Evolutionary conservation across 2,888 invertebrate species (phyloP).

Genomic region (Sicus ferrugineus): DNA sequence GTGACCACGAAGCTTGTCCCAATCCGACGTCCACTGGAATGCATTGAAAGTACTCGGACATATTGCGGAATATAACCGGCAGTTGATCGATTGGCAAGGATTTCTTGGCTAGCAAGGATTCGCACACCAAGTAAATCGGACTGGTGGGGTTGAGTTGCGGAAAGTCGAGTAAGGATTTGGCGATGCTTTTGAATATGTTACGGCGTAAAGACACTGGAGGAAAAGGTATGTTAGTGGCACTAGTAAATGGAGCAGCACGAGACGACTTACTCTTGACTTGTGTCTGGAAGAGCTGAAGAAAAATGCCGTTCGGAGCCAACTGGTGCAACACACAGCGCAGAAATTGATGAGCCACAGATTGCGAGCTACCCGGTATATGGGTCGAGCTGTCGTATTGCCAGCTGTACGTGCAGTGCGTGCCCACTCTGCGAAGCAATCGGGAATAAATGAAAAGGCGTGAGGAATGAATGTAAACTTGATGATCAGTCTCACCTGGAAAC

Average conservation of each 20-base stretch:
- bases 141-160: constrained; percentile 94
- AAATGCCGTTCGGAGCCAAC: constrained; percentile 95
- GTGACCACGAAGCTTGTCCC: constrained; percentile 78
- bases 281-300: constrained; percentile 93
- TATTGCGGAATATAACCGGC: constrained; percentile 84
- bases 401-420: constrained; percentile 80
- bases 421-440: constrained; percentile 68
- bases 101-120: constrained; percentile 81
- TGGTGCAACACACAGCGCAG: constrained; percentile 95
- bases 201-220: constrained; percentile 68
- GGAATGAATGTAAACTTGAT: background rate
- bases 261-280: constrained; percentile 76
- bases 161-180: constrained; percentile 93
- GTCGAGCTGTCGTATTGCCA: constrained; percentile 90
- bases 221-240: background rate
- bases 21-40: constrained; percentile 82
- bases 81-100: constrained; percentile 75
- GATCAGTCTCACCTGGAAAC: constrained; percentile 81
- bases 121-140: constrained; percentile 84
- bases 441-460: background rate
- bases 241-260: background rate
- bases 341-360: constrained; percentile 96
- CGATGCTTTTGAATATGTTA: constrained; percentile 93
- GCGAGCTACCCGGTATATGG: constrained; percentile 92
- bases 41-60: constrained; percentile 92